phyloP scores from a whole-genome alignment of 1,140 invertebrate species.

The Ceratosolen fusciceps region DNA sequence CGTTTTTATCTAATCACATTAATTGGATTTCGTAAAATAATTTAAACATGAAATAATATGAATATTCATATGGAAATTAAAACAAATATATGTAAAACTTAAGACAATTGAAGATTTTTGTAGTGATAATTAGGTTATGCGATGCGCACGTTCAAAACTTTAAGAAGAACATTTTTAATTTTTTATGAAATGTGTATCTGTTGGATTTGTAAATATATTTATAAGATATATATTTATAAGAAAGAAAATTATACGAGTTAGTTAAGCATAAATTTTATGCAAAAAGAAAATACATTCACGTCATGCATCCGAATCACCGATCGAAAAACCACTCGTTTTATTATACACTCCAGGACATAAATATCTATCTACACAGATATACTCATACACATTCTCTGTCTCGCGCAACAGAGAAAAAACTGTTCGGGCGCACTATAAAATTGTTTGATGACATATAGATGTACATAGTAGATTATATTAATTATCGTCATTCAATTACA shows the following conservation, averaged over 20 bases:
- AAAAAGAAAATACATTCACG: too few relatives aligned
- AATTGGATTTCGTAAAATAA: background rate
- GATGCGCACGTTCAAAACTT: background rate
- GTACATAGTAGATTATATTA: slow-evolving; percentile 31
- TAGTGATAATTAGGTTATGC: slow-evolving; percentile 21
- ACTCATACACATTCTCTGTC: background rate
- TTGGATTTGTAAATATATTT: slow-evolving; percentile 20
- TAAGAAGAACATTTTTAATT: background rate
- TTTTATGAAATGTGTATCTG: slow-evolving; percentile 1
- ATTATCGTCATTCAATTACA: slow-evolving; percentile 20
- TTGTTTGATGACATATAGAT: slow-evolving; percentile 8
- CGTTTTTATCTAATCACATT: slow-evolving; percentile 16
- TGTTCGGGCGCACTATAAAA: too few relatives aligned
- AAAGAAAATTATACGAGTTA: slow-evolving; percentile 2
- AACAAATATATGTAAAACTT: too few relatives aligned
- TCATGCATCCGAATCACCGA: too few relatives aligned
- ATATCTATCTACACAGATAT: background rate
- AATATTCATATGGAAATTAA: slow-evolving; percentile 6
- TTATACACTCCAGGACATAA: background rate
- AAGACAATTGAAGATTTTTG: background rate
- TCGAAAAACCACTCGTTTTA: too few relatives aligned
- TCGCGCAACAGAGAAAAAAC: too few relatives aligned
- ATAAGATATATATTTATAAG: slow-evolving; percentile 36
- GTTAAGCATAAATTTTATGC: background rate
- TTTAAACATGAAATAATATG: slow-evolving; percentile 8